A percentile compares a stretch with the other conserved stretches of the same genome.
phyloP scores from a whole-genome alignment of 92 coral and sea anemone species.

The Porites evermanni region DNA sequence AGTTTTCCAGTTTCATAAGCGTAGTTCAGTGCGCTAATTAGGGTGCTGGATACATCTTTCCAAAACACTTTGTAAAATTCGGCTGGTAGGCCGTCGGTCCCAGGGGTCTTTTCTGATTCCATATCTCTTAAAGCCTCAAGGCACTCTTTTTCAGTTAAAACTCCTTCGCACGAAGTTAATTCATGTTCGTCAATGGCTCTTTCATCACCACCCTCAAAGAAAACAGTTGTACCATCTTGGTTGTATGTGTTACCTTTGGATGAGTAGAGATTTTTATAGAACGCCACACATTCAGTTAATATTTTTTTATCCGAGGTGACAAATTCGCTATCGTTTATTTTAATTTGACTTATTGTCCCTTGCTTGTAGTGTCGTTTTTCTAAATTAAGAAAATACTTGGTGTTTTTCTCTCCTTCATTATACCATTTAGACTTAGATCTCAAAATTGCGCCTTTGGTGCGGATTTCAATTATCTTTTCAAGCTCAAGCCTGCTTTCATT shows the following conservation, averaged over 20 bases:
- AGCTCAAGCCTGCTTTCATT: conserved; percentile 24
- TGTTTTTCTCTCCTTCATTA: conserved; percentile 16
- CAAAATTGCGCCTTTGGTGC: conserved; percentile 7
- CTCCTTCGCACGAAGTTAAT: conserved; percentile 16
- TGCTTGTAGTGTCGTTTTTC: conserved; percentile 52
- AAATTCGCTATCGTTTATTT: conserved; percentile 4
- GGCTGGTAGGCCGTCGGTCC: conserved; percentile 2
- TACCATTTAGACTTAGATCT: too few relatives aligned
- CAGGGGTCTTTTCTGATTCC: conserved; percentile 36
- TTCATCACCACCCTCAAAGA: conserved; percentile 5
- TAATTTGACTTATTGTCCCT: conserved; percentile 38
- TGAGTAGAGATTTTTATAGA: conserved; percentile 23
- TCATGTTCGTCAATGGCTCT: not conserved
- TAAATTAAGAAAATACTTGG: conserved; percentile 50
- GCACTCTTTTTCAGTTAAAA: conserved; percentile 12
- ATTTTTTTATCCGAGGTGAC: conserved; percentile 42
- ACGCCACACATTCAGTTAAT: conserved; percentile 18
- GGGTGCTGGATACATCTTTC: not conserved
- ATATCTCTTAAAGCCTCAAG: conserved; percentile 20
- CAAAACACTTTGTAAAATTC: too few relatives aligned
- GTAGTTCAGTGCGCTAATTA: conserved; percentile 16
- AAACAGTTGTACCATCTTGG: conserved; percentile 3
- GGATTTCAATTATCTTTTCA: conserved; percentile 36
- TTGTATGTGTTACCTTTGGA: conserved; percentile 9
- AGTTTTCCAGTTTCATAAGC: conserved; percentile 20